Base-by-base conservation (phyloP, 2,888 invertebrate genomes). In the Toxonevra muliebris region DNA sequence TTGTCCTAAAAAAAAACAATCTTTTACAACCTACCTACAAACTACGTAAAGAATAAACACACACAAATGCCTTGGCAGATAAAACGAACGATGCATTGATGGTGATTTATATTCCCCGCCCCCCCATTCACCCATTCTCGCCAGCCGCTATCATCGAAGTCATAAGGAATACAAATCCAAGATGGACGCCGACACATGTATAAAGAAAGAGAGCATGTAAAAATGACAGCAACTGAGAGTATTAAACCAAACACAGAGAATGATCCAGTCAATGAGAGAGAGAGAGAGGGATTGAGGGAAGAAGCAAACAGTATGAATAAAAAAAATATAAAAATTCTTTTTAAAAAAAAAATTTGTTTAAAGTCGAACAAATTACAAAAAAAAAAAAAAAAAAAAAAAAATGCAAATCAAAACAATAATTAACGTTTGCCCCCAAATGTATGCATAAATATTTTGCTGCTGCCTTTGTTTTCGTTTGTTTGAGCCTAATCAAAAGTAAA, bases 241-340 rank as follows among this genome's bases (percentile, higher is more conserved):
- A n/a, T 30, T 30, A 7, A 30, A 7, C 3, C 30, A 30, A 30
- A 30, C 30, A 30, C 48, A 48, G 52, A 59, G 59, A 13, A 50
- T 65, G 48, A 48, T 13, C 30, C 30, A 48, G 52, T 58, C 65
- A 58, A 58, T 52, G 52, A 20, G 52, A 65, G 58, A 50, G 57
- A 65, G 50, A 43, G 66, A 52, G 53, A 61, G 60, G 63, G n/a
- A 45, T 66, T 63, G 64, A 66, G 77, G 74, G 76, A 75, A 77
- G 75, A 77, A 80, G 77, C 77, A 81, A 82, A 82, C 81, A 82
- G 81, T 82, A 82, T 82, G 81, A 82, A 82, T 81, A 80, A 78
- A 79, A 80, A 81, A 80, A n/a, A n/a, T n/a, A 79, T 78, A 80
- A 77, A 74, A 74, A 70, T 74, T 74, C 60, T 60, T 65, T 52